phyloP scores from a whole-genome alignment of 2,888 invertebrate species.

The Sphinx pinastri region DNA sequence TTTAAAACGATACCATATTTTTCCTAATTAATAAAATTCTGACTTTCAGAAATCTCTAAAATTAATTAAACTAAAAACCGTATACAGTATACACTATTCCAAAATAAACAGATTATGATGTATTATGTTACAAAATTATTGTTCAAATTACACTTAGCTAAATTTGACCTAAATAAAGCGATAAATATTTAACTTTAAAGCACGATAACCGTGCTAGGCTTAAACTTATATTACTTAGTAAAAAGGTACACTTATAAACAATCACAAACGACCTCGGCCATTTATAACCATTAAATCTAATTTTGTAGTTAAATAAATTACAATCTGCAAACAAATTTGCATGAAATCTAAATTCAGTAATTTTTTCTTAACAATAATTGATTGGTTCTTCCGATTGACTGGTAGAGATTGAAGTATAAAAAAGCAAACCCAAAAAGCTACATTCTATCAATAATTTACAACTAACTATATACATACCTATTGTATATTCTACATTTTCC shows the following conservation, averaged over 20 bases:
- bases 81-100: neutral
- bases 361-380: too few relatives aligned
- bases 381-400: too few relatives aligned
- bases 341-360: neutral
- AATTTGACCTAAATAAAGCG: constrained; percentile 14
- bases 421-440: too few relatives aligned
- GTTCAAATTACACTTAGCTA: constrained; percentile 33
- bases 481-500: neutral
- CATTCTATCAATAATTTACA: too few relatives aligned
- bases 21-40: too few relatives aligned
- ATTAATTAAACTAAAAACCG: too few relatives aligned
- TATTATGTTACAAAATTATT: neutral
- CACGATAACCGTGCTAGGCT: neutral
- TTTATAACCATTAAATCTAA: neutral
- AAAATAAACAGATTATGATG: neutral
- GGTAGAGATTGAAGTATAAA: too few relatives aligned
- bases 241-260: constrained; percentile 13
- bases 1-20: too few relatives aligned
- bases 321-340: neutral
- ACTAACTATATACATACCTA: too few relatives aligned
- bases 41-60: too few relatives aligned
- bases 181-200: constrained; percentile 26
- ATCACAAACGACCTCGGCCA: neutral
- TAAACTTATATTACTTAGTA: neutral
- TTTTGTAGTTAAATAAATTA: neutral